These are phyloP conservation scores for Epinephelus lanceolatus DNA, from an alignment of 2,113 vertebrate genomes.

Conservation along the genomic window DNA sequence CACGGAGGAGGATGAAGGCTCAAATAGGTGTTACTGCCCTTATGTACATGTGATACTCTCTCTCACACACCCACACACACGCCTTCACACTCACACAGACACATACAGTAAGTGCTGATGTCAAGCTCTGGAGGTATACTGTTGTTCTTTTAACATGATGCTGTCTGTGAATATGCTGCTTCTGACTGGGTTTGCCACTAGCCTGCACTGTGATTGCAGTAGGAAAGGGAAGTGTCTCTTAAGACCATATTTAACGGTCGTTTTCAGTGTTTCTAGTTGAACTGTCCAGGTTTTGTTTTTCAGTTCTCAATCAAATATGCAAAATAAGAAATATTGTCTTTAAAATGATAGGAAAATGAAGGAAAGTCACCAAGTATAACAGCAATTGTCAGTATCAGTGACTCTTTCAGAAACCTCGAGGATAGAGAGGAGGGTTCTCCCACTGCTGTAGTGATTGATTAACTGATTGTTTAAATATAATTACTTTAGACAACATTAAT, in stretches of 20 bases:
- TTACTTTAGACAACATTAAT: constrained; percentile 11
- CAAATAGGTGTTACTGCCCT: constrained; percentile 11
- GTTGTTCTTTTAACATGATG: constrained; percentile 11
- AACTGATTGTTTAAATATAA: background rate
- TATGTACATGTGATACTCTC: constrained; percentile 3
- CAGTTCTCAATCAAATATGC: background rate
- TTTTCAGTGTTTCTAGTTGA: background rate
- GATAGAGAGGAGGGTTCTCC: constrained; percentile 8
- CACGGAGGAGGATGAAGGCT: constrained; percentile 17
- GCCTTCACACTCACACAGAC: background rate
- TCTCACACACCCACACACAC: background rate
- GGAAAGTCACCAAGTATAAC: background rate
- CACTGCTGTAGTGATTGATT: constrained; percentile 10
- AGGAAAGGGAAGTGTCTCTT: background rate
- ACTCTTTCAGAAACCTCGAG: background rate
- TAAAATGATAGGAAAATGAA: background rate
- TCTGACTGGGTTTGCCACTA: background rate
- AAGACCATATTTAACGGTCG: background rate
- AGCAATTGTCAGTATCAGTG: background rate
- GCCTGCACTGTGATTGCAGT: background rate
- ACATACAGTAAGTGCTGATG: constrained; percentile 12
- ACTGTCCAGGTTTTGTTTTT: background rate
- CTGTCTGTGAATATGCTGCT: background rate
- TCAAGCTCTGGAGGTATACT: background rate
- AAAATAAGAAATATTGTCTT: background rate